Base-by-base conservation (phyloP, 1,140 invertebrate species). In the Odontomachus brunneus region DNA sequence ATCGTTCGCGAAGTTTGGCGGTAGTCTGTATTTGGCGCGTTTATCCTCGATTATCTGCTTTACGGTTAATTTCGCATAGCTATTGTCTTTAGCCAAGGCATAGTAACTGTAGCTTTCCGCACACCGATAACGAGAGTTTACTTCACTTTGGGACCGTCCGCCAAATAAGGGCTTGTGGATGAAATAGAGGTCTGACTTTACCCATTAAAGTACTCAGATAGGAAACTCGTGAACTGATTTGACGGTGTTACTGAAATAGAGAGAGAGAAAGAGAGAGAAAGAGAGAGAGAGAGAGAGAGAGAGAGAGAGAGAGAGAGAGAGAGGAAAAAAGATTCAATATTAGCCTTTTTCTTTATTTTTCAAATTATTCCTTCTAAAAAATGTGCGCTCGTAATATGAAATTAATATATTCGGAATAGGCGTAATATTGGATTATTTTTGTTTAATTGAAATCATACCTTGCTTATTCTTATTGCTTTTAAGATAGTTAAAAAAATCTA, bases 171-270 rank as follows among this genome's bases (percentile, higher is more conserved):
- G 15, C 22, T 15, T 49, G 29, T 14, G 5, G 26, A 15, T 44
- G 3, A 51, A 72, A 65, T 26, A 29, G 38, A 15, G 12, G 53
- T 19, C 14, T 15, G 51, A 80, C 38, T 84, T 83, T 66, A 29
- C 3, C 44, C 76, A 86, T 84, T 85, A 72, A 84, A 76, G 44
- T 14, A n/a, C 49, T 65, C 57, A 29, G 33, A 65, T 71, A 26
- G 82, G 22, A 59, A 84, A 9, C 44, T 44, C 2, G 1, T 24
- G 5, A 5, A 12, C 26, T 60, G 22, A 60, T 60, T 48, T 74
- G 26, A 24, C 15, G 48, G 2, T 53, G 22, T 11, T 44, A 44
- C 38, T 11, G 19, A 22, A 15, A 60, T 19, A 22, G 57, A 60
- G 57, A 60, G 57, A 59, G 55, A 60, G 2, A 33, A 5, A 33